Percentiles rank a stretch among this genome's conserved stretches.
phyloP scores from a whole-genome alignment of 2,113 vertebrate genomes.

The Alethe diademata region DNA sequence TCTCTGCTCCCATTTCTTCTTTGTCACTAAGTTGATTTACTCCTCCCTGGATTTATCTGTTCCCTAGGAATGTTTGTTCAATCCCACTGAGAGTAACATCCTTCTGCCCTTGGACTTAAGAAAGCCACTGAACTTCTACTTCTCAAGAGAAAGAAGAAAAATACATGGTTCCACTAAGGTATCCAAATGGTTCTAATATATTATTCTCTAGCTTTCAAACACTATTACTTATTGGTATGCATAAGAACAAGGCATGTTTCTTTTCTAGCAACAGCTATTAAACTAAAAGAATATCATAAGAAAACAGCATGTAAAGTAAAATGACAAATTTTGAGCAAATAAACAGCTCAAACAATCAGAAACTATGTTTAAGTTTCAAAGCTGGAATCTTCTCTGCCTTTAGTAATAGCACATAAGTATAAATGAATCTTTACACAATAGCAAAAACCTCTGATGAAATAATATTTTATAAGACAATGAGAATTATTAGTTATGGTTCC shows the following conservation, averaged over 20 bases:
- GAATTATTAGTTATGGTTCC: neutral
- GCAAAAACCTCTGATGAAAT: neutral
- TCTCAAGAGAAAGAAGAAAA: neutral
- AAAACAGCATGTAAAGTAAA: neutral
- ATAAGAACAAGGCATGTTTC: neutral
- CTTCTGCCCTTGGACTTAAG: conserved; percentile 27
- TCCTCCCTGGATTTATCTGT: conserved; percentile 7
- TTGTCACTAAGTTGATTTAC: conserved; percentile 46
- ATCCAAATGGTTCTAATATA: neutral
- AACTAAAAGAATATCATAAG: neutral
- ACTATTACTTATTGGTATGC: neutral
- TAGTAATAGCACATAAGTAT: neutral
- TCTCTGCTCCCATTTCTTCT: conserved; percentile 13
- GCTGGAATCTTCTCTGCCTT: neutral
- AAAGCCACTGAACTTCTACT: neutral
- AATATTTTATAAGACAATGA: neutral
- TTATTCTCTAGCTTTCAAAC: neutral
- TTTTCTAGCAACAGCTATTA: neutral
- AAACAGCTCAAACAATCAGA: neutral
- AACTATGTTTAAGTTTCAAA: neutral
- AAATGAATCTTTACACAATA: neutral
- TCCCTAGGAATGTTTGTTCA: conserved; percentile 27
- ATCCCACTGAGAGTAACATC: neutral
- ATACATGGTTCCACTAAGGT: neutral
- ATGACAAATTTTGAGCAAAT: neutral